phyloP scores from a whole-genome alignment of 2,797 vertebrate genomes.

The Pangasius sanitwongsei region DNA sequence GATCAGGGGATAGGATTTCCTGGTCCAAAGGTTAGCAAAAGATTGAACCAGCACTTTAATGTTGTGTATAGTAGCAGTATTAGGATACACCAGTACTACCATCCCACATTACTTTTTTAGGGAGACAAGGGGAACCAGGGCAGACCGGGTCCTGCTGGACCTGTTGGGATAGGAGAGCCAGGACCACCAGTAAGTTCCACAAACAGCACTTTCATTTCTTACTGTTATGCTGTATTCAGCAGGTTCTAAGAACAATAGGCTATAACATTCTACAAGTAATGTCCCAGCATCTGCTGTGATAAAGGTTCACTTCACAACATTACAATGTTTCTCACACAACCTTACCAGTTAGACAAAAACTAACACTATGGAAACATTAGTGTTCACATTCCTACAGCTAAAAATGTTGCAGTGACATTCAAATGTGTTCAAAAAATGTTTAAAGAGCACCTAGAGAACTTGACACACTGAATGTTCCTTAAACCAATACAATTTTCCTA shows the following conservation, averaged over 20 bases:
- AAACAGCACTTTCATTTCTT: not conserved
- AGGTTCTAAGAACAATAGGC: not conserved
- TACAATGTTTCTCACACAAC: not conserved
- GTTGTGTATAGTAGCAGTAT: not conserved
- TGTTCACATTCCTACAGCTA: not conserved
- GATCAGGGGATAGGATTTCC: slow-evolving; percentile 71
- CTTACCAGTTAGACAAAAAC: not conserved
- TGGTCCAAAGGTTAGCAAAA: slow-evolving; percentile 69
- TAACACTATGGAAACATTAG: not conserved
- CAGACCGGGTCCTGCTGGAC: slow-evolving; percentile 68
- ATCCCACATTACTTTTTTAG: slow-evolving; percentile 46
- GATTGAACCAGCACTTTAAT: too few species aligned
- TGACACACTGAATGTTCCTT: not conserved
- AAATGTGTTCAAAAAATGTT: not conserved
- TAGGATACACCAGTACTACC: not conserved
- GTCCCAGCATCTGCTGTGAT: not conserved
- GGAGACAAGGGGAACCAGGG: slow-evolving; percentile 76
- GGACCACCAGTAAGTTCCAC: slow-evolving; percentile 68
- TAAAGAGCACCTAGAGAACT: not conserved
- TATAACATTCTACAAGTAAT: not conserved
- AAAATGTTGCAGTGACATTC: not conserved
- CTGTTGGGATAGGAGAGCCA: slow-evolving; percentile 70
- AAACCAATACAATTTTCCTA: not conserved
- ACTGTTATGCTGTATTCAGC: not conserved
- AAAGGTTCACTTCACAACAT: not conserved